Percentiles rank a stretch among this genome's conserved stretches.
Evolutionary conservation across 2,797 vertebrate species (phyloP).

Genomic region (Hoplostethus mediterraneus): DNA sequence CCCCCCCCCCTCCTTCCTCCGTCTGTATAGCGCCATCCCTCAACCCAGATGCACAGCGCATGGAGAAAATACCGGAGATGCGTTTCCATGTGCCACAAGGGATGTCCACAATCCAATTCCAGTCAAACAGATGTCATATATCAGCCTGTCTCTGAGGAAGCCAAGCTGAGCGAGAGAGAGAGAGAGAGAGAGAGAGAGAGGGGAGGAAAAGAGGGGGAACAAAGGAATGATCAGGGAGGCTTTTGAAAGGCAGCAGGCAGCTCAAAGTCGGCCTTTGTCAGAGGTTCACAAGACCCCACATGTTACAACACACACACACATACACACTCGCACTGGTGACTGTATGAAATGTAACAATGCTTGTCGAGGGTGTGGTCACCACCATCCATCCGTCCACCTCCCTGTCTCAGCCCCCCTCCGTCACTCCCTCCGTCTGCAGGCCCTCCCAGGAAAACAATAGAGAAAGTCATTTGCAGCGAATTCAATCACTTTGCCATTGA

Average conservation of each 20-base stretch:
- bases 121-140: constrained; percentile 85
- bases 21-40: constrained; percentile 27
- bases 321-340: constrained; percentile 1
- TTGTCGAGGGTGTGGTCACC: constrained; percentile 57
- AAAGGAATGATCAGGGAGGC: constrained; percentile 67
- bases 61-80: constrained; percentile 64
- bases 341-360: constrained; percentile 38
- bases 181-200: constrained; percentile 40
- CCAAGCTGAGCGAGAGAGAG: constrained; percentile 51
- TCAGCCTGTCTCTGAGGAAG: constrained; percentile 72
- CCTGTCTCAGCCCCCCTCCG: constrained; percentile 4
- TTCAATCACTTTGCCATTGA: constrained; percentile 67
- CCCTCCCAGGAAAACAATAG: constrained; percentile 60
- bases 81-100: constrained; percentile 76
- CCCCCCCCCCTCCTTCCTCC: neutral
- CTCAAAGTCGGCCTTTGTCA: constrained; percentile 59
- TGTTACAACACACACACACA: constrained; percentile 30
- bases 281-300: constrained; percentile 47
- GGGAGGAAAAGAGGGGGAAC: constrained; percentile 56
- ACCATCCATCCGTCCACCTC: constrained; percentile 13
- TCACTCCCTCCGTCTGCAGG: constrained; percentile 23
- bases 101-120: constrained; percentile 79
- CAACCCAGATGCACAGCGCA: constrained; percentile 57
- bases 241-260: constrained; percentile 59
- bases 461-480: constrained; percentile 63